Evolutionary conservation across 2,113 vertebrate species (phyloP).

Genomic region (Sinocyclocheilus anshuiensis): DNA sequence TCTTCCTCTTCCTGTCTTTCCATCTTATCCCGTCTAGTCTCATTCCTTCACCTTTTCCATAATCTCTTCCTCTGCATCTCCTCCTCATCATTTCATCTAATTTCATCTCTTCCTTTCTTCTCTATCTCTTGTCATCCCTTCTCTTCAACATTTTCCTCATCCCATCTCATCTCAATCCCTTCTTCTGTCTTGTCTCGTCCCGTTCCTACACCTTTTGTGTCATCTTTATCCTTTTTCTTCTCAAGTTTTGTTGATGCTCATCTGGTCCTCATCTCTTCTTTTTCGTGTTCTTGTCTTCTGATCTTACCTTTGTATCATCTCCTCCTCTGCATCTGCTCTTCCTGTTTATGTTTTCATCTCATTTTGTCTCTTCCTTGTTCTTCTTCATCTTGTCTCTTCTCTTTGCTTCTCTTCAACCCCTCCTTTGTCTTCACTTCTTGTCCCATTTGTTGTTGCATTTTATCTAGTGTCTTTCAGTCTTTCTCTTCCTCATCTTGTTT

Average conservation of each 20-base stretch:
- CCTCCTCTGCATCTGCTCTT: not conserved
- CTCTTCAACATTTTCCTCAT: not conserved
- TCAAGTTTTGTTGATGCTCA: not conserved
- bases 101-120: not conserved
- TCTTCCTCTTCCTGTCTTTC: not conserved
- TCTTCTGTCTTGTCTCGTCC: too few relatives aligned
- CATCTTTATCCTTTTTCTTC: not conserved
- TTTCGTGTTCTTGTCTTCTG: not conserved
- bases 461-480: not conserved
- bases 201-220: not conserved
- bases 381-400: not conserved
- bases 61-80: too few relatives aligned
- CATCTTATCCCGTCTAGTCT: not conserved
- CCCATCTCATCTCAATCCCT: not conserved
- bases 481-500: not conserved
- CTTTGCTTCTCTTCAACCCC: not conserved
- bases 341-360: not conserved
- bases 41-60: not conserved
- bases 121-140: not conserved
- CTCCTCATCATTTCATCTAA: not conserved
- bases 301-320: not conserved
- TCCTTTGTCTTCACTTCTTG: too few relatives aligned
- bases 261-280: not conserved
- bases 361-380: not conserved
- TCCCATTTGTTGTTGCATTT: not conserved